Base-by-base conservation (phyloP, 2,797 vertebrate genomes). In the Thunnus albacares region DNA sequence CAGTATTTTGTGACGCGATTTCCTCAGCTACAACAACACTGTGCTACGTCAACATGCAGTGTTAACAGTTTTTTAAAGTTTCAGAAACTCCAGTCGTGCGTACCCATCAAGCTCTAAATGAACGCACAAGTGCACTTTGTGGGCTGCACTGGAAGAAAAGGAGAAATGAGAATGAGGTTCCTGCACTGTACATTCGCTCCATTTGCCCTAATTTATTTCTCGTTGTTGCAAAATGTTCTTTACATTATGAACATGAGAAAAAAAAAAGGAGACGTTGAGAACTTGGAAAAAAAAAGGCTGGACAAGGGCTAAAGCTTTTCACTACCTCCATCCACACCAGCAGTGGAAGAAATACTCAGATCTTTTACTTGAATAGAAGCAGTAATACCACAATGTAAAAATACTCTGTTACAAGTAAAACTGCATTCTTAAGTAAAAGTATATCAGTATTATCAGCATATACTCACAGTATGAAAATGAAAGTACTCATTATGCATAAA, bases 61-160 rank as follows among this genome's bases (percentile, higher is more conserved):
- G 5, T 68, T 5, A 56, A 47, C 51, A 77, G 59, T 45, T 47
- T 22, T 30, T 28, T 6, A 12, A n/a, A 13, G n/a, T 60, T 82
- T 65, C 68, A 64, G 12, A 41, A 20, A 20, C 35, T 53, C 9
- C 22, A 43, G 61, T 56, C 33, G 24, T 76, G 20, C 20, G 2
- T n/a, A 60, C 2, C 43, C 65, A 67, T 61, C 51, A 41, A 47
- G 45, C 53, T 67, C 38, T 28, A 56, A 60, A 71, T 56, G 30
- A 73, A 53, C 1, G 33, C 69, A 84, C 41, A 72, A 57, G 63
- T 64, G 65, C 82, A 81, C 69, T 77, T 84, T 79, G 38, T 45
- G n/a, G 22, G 43, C 59, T 55, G 20, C 45, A 72, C 26, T 79
- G 64, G 17, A 60, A 52, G 47, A 60, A 59, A 30, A 26, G 1